Base-by-base conservation (phyloP, 2,888 invertebrate genomes). In the Hybos culiciformis region DNA sequence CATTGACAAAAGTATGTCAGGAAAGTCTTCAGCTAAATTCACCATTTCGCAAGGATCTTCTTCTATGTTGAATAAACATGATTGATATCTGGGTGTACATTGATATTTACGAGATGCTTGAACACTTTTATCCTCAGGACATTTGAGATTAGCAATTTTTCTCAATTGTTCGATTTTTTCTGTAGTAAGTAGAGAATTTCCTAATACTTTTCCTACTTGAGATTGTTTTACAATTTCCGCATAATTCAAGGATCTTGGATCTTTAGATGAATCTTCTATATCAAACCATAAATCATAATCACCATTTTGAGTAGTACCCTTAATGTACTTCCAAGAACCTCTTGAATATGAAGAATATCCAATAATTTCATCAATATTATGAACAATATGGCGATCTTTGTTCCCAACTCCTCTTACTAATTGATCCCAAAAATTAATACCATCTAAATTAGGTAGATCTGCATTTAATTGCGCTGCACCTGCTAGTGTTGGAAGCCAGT, bases 401-500 rank as follows among this genome's bases (percentile, higher is more conserved):
- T 19, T 12, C 2, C 20, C 12, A 6, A 3, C 7, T 14, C 20
- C 36, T 20, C 21, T 36, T 12, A 19, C 19, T 37, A 83, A 68
- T 2, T 77, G 66, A 7, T 74, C 70, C 82, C 82, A 83, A 54
- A 80, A 72, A 58, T 80, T 75, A 1, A 78, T 62, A 1, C 83
- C 82, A 53, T 83, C 82, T 19, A 82, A 12, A 12, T 51, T 41
- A 0, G 80, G 42, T 2, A 39, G 2, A 0, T 58, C 54, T 6
- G 62, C 43, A 6, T 26, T 14, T 1, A 62, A 50, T 1, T 55
- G 57, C 9, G 64, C 63, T 2, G 59, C 59, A 6, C 56, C 47
- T 2, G 61, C 59, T 81, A 67, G 62, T 0, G 91, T 91, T 0
- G 91, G 88, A 26, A 90, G 58, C 84, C 87, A 86, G 62, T 92